phyloP scores from a whole-genome alignment of 2,888 invertebrate species.

The Nezara viridula region DNA sequence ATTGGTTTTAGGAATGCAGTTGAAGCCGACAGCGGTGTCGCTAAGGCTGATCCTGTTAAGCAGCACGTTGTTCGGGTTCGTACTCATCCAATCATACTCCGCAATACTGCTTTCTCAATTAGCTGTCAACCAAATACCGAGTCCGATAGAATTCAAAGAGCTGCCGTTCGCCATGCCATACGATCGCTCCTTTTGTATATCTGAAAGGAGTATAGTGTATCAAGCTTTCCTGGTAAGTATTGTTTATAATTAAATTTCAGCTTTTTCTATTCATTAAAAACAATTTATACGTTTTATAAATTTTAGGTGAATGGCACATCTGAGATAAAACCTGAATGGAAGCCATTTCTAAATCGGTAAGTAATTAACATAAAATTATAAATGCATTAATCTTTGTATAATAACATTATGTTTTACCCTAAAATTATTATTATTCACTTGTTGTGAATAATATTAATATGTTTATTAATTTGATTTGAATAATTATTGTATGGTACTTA shows the following conservation, averaged over 20 bases:
- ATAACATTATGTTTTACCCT: too few species aligned
- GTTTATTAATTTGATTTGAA: too few species aligned
- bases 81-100: constrained; percentile 50
- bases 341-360: constrained; percentile 35
- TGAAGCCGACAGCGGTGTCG: constrained; percentile 36
- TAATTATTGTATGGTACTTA: too few species aligned
- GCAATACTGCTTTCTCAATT: constrained; percentile 48
- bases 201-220: constrained; percentile 47
- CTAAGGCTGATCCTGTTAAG: not conserved
- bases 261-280: not conserved
- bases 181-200: constrained; percentile 39
- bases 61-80: constrained; percentile 15
- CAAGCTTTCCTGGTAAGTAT: constrained; percentile 16
- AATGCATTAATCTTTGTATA: too few species aligned
- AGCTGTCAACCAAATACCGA: not conserved
- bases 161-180: not conserved
- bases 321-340: constrained; percentile 49
- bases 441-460: too few species aligned
- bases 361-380: not conserved
- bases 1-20: constrained; percentile 44
- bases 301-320: not conserved
- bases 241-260: not conserved
- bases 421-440: too few species aligned
- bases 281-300: not conserved
- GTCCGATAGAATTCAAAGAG: not conserved